A percentile compares a stretch with the other conserved stretches of the same genome.
These are phyloP conservation scores for Proteles cristata DNA, from an alignment of 2,113 vertebrate genomes.

Conservation along the genomic window DNA sequence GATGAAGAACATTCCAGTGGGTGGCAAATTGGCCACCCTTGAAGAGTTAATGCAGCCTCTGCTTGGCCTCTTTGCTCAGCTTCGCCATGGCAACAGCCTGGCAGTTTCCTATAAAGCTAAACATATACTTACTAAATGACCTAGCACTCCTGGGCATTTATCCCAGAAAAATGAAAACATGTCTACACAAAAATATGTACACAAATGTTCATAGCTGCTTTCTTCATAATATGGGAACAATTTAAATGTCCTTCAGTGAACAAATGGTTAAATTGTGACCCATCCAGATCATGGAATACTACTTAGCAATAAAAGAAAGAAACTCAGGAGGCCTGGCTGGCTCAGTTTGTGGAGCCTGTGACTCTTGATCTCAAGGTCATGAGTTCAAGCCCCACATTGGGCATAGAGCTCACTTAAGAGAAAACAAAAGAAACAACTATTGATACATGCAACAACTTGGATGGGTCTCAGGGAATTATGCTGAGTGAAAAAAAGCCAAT, in stretches of 20 bases:
- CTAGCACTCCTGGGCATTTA: not conserved
- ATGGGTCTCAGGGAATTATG: not conserved
- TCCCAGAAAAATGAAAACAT: not conserved
- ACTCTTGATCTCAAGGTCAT: not conserved
- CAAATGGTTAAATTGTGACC: not conserved
- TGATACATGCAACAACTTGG: not conserved
- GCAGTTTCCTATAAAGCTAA: not conserved
- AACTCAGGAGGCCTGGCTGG: not conserved
- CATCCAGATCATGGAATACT: not conserved
- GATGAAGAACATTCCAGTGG: slow-evolving; percentile 95
- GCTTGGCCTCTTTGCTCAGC: slow-evolving; percentile 93
- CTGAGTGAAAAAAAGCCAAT: not conserved
- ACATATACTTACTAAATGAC: not conserved
- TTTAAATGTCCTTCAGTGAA: not conserved
- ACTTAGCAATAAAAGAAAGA: not conserved
- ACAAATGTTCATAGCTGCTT: not conserved
- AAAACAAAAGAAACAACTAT: not conserved
- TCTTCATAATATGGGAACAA: not conserved
- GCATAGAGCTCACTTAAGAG: not conserved
- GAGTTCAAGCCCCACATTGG: not conserved
- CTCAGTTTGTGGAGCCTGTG: not conserved
- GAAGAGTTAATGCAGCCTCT: slow-evolving; percentile 95
- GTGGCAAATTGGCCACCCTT: slow-evolving; percentile 94
- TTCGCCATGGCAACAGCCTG: slow-evolving; percentile 88
- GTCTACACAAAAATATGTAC: not conserved